Evolutionary conservation across 2,113 vertebrate species (phyloP), one percentile per base, ranked within the genome.

Genomic region (Numida meleagris): DNA sequence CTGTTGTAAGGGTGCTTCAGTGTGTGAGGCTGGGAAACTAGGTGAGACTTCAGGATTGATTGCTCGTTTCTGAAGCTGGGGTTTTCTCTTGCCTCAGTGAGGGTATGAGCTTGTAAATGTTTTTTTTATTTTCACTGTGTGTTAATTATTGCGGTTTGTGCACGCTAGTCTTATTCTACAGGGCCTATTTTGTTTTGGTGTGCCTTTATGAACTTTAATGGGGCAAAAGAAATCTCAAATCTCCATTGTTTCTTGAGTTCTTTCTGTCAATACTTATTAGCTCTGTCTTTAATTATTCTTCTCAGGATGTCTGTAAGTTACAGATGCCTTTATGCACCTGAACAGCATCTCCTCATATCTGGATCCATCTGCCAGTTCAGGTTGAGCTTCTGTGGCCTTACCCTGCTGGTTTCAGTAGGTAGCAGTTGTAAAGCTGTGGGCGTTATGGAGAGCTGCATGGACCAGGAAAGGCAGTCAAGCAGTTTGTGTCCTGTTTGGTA

Each of bases 71-170:
- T 43, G 10, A n/a, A 67, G 2, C 33, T 8, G 14, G 20, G 2
- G 3, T 0, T 70, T 82, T 34, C 36, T 67, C 46, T 34, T 38
- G 40, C 17, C 13, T 63, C 65, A 34, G 33, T 53, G 50, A 29
- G 15, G 36, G 0, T 31, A 3, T 6, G n/a, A 70, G 58, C 62
- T 33, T 58, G 42, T 27, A 38, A n/a, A 31, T 9, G 31, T 21
- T 55, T 8, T 66, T 23, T 53, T 0, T 55, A 6, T 21, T 45
- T 2, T 20, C 61, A 42, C 8, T 16, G 8, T 5, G 40, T 48
- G 68, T 29, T 51, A 50, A 33, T 53, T 2, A 27, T 23, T 34
- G 78, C 42, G 33, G 21, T 57, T 82, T 61, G 7, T 16, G 19
- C 1, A 5, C 5, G 9, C 21, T 1, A 3, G n/a, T 24, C 40